These are phyloP conservation scores for Garrulus glandarius DNA, from an alignment of 2,797 vertebrate genomes.

Conservation along the genomic window DNA sequence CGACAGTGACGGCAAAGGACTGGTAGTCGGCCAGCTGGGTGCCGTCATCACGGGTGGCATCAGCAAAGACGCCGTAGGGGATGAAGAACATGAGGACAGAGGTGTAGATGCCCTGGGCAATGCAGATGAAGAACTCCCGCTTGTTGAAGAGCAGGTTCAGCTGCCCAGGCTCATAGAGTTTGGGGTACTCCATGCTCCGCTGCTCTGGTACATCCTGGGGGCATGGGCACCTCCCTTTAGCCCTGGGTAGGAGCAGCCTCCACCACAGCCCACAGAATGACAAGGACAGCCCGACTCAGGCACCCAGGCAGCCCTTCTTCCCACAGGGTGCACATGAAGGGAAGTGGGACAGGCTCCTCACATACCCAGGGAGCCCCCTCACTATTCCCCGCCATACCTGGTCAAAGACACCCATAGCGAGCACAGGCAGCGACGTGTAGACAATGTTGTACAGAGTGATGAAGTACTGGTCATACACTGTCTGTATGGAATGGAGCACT, in stretches of 20 bases:
- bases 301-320: not conserved
- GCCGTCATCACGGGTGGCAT: constrained; percentile 84
- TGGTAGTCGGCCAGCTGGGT: constrained; percentile 91
- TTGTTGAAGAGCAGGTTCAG: constrained; percentile 98
- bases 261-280: not conserved
- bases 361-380: not conserved
- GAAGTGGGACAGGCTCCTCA: not conserved
- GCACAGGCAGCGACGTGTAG: constrained; percentile 93
- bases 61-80: constrained; percentile 82
- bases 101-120: constrained; percentile 93
- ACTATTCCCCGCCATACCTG: constrained; percentile 74
- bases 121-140: constrained; percentile 96
- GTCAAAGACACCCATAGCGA: constrained; percentile 96
- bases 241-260: not conserved
- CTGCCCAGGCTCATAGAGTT: constrained; percentile 93
- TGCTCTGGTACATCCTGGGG: constrained; percentile 89
- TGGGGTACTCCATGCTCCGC: constrained; percentile 91
- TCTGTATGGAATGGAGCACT: not conserved
- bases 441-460: constrained; percentile 97
- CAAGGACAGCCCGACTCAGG: not conserved
- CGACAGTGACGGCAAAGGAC: constrained; percentile 91
- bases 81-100: constrained; percentile 92
- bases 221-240: not conserved
- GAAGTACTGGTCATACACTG: constrained; percentile 77
- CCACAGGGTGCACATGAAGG: not conserved